Conservation (phyloP, 2,797 vertebrate species). For the Valencia hispanica region DNA sequence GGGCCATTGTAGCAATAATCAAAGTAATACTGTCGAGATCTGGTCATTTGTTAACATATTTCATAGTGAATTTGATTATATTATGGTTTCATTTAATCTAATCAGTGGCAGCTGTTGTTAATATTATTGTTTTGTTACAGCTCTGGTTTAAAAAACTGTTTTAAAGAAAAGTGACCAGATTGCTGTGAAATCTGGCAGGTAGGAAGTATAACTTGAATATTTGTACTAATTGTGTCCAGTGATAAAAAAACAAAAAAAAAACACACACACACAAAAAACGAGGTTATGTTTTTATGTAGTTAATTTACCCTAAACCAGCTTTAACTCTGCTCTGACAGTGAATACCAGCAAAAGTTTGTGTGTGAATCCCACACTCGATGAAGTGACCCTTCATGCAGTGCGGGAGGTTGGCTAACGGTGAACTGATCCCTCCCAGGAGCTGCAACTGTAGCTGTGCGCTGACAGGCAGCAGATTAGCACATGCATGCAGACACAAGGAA, state of each 20-base stretch:
- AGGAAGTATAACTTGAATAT: neutral
- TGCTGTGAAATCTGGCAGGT: neutral
- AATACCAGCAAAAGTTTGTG: neutral
- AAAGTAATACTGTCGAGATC: neutral
- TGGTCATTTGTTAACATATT: neutral
- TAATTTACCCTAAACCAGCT: neutral
- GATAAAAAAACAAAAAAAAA: neutral
- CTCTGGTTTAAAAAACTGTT: too few relatives aligned
- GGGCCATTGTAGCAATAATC: neutral
- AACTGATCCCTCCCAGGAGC: conserved; percentile 73
- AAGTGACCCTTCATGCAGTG: conserved; percentile 51
- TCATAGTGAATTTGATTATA: neutral
- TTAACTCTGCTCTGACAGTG: neutral
- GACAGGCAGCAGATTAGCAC: conserved; percentile 63
- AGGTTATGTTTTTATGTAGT: neutral
- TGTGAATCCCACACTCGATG: neutral
- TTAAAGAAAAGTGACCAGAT: too few relatives aligned
- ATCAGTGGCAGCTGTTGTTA: neutral
- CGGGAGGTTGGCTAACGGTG: conserved; percentile 52
- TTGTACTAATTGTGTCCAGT: neutral
- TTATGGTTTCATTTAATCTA: neutral
- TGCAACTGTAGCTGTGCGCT: conserved; percentile 70
- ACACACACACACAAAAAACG: too few relatives aligned
- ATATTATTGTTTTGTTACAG: neutral
- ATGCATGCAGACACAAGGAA: conserved; percentile 26